A percentile compares a stretch with the other conserved stretches of the same genome.
Conservation (phyloP, 2,113 vertebrate species). For the Labeo catla region DNA sequence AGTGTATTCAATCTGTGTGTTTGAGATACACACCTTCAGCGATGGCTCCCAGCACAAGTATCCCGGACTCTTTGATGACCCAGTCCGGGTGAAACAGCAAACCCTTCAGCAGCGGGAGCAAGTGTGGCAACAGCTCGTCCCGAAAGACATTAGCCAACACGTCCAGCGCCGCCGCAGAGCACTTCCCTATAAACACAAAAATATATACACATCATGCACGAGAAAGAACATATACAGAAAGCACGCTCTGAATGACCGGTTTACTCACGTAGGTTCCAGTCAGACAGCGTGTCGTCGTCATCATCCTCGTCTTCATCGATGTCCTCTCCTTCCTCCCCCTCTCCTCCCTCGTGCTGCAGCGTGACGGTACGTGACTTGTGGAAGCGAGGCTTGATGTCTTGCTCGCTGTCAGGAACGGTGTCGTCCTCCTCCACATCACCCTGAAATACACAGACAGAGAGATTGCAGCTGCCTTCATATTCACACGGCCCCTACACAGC, state of each 20-base stretch:
- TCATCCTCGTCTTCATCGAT: conserved; percentile 90
- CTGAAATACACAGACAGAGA: conserved; percentile 65
- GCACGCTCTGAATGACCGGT: neutral
- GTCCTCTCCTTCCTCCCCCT: conserved; percentile 85
- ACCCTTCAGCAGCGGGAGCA: conserved; percentile 89
- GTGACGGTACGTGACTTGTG: conserved; percentile 95
- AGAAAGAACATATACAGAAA: neutral
- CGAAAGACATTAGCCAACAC: conserved; percentile 94
- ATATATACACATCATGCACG: neutral
- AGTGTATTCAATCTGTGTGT: neutral
- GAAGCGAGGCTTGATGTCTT: conserved; percentile 96
- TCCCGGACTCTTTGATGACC: conserved; percentile 95
- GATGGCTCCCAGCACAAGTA: conserved; percentile 90
- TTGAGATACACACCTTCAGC: conserved; percentile 80
- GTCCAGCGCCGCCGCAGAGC: conserved; percentile 88
- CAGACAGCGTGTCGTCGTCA: conserved; percentile 86
- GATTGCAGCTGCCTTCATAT: neutral
- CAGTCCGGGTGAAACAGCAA: conserved; percentile 94
- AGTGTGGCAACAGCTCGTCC: conserved; percentile 90
- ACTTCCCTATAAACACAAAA: conserved; percentile 79
- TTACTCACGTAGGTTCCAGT: conserved; percentile 93
- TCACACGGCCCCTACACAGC: neutral
- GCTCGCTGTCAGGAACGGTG: conserved; percentile 89
- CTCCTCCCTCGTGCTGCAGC: conserved; percentile 90
- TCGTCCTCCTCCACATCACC: conserved; percentile 95